phyloP scores from a whole-genome alignment of 2,113 vertebrate genomes.

The Loxodonta africana region DNA sequence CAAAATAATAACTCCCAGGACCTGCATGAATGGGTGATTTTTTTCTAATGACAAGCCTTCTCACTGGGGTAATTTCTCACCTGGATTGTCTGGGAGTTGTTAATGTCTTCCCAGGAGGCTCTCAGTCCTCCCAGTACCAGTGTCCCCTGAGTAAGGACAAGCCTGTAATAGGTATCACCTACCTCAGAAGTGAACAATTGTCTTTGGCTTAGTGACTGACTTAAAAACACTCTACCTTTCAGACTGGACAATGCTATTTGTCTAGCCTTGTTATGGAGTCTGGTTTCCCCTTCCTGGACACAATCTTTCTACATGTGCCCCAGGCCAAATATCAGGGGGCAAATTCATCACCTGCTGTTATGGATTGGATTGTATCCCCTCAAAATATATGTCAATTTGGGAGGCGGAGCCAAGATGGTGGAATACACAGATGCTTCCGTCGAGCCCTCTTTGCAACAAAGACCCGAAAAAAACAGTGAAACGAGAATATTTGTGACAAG shows the following conservation, averaged over 20 bases:
- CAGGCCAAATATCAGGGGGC: background rate
- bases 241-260: conserved; percentile 12
- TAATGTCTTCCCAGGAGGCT: conserved; percentile 20
- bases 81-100: background rate
- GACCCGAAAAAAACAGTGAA: no score
- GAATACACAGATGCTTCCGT: no score
- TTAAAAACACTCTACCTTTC: conserved; percentile 21
- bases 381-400: no score
- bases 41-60: conserved; percentile 47
- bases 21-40: background rate
- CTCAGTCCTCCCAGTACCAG: conserved; percentile 19
- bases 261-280: background rate
- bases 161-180: background rate
- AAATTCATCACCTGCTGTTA: no score
- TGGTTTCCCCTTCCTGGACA: conserved; percentile 28
- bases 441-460: no score
- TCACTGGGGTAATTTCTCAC: conserved; percentile 31
- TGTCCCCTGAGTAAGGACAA: conserved; percentile 14
- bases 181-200: conserved; percentile 18
- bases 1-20: conserved; percentile 32
- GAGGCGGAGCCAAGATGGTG: no score
- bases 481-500: no score
- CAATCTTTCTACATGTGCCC: conserved; percentile 24
- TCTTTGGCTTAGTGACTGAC: conserved; percentile 33
- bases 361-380: no score